phyloP scores from a whole-genome alignment of 2,888 invertebrate genomes.

The Cataglyphis rosenhaueri region DNA sequence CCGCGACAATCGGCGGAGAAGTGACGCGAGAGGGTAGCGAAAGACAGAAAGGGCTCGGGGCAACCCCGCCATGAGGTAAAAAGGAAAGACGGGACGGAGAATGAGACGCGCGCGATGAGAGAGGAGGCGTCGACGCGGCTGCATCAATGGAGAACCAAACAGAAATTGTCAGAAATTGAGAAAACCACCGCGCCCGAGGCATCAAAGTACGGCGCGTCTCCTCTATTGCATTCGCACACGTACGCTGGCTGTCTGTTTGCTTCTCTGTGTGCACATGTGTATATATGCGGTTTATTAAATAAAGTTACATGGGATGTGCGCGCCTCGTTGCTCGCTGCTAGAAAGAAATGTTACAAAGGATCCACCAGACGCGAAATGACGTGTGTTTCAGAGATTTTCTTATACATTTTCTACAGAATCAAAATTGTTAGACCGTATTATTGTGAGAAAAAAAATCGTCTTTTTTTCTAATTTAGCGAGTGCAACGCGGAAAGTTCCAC shows the following conservation, averaged over 20 bases:
- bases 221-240: slow-evolving; percentile 23
- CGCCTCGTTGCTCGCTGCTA: slow-evolving; percentile 30
- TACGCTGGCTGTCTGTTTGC: slow-evolving; percentile 26
- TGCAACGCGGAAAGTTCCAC: background rate
- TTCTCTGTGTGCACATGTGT: background rate
- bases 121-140: background rate
- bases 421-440: slow-evolving; percentile 9
- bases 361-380: slow-evolving; percentile 32
- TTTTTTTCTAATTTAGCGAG: background rate
- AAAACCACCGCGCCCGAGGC: slow-evolving; percentile 48
- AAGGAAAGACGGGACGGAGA: slow-evolving; percentile 15
- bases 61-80: slow-evolving; percentile 14
- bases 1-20: slow-evolving; percentile 50
- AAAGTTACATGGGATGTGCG: slow-evolving; percentile 38
- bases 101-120: slow-evolving; percentile 17
- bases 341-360: slow-evolving; percentile 2
- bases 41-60: slow-evolving; percentile 28
- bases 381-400: slow-evolving; percentile 38
- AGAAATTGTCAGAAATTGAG: slow-evolving; percentile 66
- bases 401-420: background rate
- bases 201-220: slow-evolving; percentile 42
- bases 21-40: slow-evolving; percentile 29
- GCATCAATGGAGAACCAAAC: slow-evolving; percentile 55
- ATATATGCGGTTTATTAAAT: slow-evolving; percentile 49
- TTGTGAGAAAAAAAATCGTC: background rate